Evolutionary conservation across 2,797 vertebrate genomes (phyloP), one percentile per base, ranked within the genome.

Genomic region (Scarus forsteni): DNA sequence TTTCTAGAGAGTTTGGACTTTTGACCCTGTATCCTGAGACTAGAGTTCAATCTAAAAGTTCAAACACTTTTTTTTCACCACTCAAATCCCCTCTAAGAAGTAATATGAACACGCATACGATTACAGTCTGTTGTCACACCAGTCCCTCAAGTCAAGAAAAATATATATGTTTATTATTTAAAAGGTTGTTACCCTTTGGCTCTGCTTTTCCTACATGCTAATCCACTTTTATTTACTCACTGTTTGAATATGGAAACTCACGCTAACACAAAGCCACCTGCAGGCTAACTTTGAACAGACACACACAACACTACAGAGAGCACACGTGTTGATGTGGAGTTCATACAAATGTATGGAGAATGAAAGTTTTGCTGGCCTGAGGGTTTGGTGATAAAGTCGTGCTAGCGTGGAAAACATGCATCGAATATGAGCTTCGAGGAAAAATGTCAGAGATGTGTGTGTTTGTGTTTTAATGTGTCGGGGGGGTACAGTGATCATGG

Each of bases 351-450:
- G 6, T 43, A 68, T 70, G 70, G n/a, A 46, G 65, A 38, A 52
- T 63, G 52, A 64, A 60, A 88, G 7, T 66, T 81, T 72, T 76
- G 12, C 0, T 52, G 36, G 62, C 79, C 82, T 73, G 68, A 1
- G 34, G 83, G 43, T 66, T 82, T 76, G n/a, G 63, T 84, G 75
- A 48, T 52, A 53, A 73, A 49, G 60, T 77, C 76, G 53, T 35
- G 44, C 73, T 45, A 39, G 42, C 66, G 36, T 74, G 16, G 49
- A 50, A 27, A 50, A 19, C 19, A 19, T 10, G 19, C 35, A 36
- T 73, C 63, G 81, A 85, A 52, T 54, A 38, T 70, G 77, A 44
- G 84, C 81, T 83, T 70, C 10, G 16, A 84, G 82, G 82, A 80
- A 78, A 79, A 72, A 83, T 75, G 68, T 89, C 84, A 86, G 14